Evolutionary conservation across 2,113 vertebrate genomes (phyloP), one percentile per base, ranked within the genome.

Genomic region (Egretta garzetta): DNA sequence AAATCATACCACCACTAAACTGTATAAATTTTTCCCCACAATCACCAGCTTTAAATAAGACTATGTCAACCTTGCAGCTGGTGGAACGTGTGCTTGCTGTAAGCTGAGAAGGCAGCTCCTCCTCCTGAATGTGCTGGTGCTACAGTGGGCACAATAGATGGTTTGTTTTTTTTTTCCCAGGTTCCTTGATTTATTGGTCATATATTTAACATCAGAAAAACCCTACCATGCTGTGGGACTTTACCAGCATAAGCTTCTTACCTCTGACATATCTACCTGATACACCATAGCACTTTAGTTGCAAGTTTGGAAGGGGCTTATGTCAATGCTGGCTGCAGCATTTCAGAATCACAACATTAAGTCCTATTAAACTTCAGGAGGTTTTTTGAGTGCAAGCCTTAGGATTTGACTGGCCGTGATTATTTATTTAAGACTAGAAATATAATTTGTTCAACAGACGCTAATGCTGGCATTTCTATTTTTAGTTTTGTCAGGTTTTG

Each of bases 371-470:
- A 76, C 23, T 70, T 75, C 52, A 37, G 28, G 64, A 37, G 39
- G 4, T 30, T 72, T 89, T 90, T 32, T 55, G 30, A 86, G 49
- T 19, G 12, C 71, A 49, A 45, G 27, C 12, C 80, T 83, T 18
- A 43, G 7, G 10, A 12, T 88, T 86, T 56, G 35, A 43, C 33
- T 76, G 37, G n/a, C 49, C 30, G 45, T 73, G 59, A 58, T 43
- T 93, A 94, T 93, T 94, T 94, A 89, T 73, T 64, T 70, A 89
- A 56, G 67, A 89, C 77, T 52, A 86, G 45, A 71, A 94, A 64
- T 68, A 86, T 72, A 87, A 85, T 79, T 92, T 91, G 62, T 41
- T 87, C 79, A 91, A 80, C 30, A 50, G 19, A 87, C 83, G 6
- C 1, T 52, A 88, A 63, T 58, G 39, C 56, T 66, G 28, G 14